Evolutionary conservation across 2,888 invertebrate species (phyloP).

Genomic region (Luffia ferchaultella): DNA sequence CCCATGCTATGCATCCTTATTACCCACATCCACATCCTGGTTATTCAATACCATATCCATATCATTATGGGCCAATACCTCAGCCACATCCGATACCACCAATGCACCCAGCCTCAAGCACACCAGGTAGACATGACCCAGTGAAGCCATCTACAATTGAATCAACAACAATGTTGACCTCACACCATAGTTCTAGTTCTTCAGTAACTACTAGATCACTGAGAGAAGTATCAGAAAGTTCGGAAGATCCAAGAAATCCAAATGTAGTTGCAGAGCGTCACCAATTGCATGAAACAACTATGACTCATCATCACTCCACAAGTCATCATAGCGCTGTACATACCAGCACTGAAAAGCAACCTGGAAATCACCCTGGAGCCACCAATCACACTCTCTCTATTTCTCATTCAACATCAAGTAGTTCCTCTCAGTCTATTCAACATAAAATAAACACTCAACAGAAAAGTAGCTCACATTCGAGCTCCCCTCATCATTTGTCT

Average conservation of each 20-base stretch:
- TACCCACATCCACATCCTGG: constrained; percentile 75
- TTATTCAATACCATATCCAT: constrained; percentile 74
- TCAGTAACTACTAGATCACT: constrained; percentile 74
- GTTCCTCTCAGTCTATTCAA: constrained; percentile 72
- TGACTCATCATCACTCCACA: constrained; percentile 72
- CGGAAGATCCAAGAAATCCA: constrained; percentile 52
- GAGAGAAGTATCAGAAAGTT: constrained; percentile 67
- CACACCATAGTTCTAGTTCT: constrained; percentile 70
- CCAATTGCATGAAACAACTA: constrained; percentile 70
- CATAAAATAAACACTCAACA: constrained; percentile 67
- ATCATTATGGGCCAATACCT: constrained; percentile 76
- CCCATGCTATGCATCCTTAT: constrained; percentile 75
- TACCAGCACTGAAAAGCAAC: constrained; percentile 70
- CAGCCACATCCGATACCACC: constrained; percentile 80
- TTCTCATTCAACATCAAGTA: constrained; percentile 73
- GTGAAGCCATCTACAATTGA: constrained; percentile 66
- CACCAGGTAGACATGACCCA: constrained; percentile 54
- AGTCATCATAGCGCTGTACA: constrained; percentile 72
- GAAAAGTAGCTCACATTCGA: constrained; percentile 50
- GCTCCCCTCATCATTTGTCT: constrained; percentile 61
- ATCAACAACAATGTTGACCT: constrained; percentile 72
- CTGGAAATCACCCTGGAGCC: constrained; percentile 55
- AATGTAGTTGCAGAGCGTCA: constrained; percentile 65
- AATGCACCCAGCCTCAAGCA: constrained; percentile 59
- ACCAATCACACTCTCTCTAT: constrained; percentile 70